phyloP scores from a whole-genome alignment of 2,888 invertebrate genomes.

The Cheilosia pagana region DNA sequence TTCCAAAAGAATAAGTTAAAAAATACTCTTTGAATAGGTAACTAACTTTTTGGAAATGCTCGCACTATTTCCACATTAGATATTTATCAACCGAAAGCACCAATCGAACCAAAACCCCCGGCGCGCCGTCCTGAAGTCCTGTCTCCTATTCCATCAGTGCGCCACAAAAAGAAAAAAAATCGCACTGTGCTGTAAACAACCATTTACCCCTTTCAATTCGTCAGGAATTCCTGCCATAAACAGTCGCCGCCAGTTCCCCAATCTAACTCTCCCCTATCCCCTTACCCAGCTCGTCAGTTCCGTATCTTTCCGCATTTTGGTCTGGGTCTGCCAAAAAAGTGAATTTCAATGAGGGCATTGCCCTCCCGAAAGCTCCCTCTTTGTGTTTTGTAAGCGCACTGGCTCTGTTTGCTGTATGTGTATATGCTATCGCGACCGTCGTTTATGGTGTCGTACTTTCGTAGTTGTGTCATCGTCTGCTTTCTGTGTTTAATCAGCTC shows the following conservation, averaged over 20 bases:
- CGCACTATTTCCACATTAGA: too few relatives aligned
- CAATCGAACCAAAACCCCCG: neutral
- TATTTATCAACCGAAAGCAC: too few relatives aligned
- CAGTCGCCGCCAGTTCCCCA: neutral
- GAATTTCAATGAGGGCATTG: slow-evolving; percentile 63
- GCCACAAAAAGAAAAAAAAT: slow-evolving; percentile 7
- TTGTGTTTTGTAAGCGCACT: slow-evolving; percentile 27
- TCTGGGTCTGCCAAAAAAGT: slow-evolving; percentile 56
- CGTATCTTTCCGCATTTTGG: slow-evolving; percentile 32
- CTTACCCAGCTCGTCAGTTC: neutral
- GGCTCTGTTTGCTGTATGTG: slow-evolving; percentile 16
- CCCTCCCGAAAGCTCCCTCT: slow-evolving; percentile 64
- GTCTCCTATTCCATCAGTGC: slow-evolving; percentile 15
- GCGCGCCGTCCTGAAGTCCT: slow-evolving; percentile 36
- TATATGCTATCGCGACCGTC: slow-evolving; percentile 16
- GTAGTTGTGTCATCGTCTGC: slow-evolving; percentile 17
- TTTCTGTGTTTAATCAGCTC: slow-evolving; percentile 57
- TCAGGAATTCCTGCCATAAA: slow-evolving; percentile 9
- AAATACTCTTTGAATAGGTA: too few relatives aligned
- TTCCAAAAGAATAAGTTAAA: too few relatives aligned
- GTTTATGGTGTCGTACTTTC: slow-evolving; percentile 12
- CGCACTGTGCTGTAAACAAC: slow-evolving; percentile 28
- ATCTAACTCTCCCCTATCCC: slow-evolving; percentile 2
- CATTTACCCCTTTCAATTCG: slow-evolving; percentile 51
- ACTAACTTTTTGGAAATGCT: too few relatives aligned